Evolutionary conservation across 2,888 invertebrate genomes (phyloP), one percentile per base, ranked within the genome.

Genomic region (Ennomos erosarius): DNA sequence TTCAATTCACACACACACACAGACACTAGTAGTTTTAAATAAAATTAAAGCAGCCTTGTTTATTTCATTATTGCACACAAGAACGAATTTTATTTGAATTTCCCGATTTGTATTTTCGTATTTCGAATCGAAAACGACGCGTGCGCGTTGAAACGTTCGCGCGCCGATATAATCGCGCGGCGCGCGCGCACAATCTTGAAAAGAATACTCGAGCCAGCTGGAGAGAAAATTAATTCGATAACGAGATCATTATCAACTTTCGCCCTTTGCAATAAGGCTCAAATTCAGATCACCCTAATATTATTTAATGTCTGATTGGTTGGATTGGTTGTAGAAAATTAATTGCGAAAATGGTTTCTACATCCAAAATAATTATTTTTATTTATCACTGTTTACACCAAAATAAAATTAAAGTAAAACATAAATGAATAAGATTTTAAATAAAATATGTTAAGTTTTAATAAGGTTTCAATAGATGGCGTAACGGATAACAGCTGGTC

Each of bases 161-260:
- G 85, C 89, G 85, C 87, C 79, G 82, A 83, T 16, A 81, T 86
- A 85, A 79, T 82, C 81, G 80, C 81, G 75, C 77, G 76, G 75
- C 78, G 76, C 81, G 78, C 85, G 83, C 81, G 78, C 85, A 84
- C 84, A 85, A 83, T 81, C 73, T 74, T 70, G 67, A 67, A 83
- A 85, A 81, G 76, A 78, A 35, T 36, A 43, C 43, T n/a, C 11
- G 9, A 26, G 43, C 35, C 70, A 69, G 65, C 66, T 70, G 67
- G 63, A 51, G 47, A 62, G 56, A 59, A 59, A 40, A 37, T 45
- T 12, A 8, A 38, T 34, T 40, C 11, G 13, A 12, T 9, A n/a
- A 10, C 37, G 8, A 45, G 37, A 58, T 49, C 13, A 53, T 37
- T 58, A 11, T 47, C 47, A 54, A 48, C 60, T 54, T 39, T 65